Evolutionary conservation across 2,113 vertebrate species (phyloP), one percentile per base, ranked within the genome.

Genomic region (Jacana jacana): DNA sequence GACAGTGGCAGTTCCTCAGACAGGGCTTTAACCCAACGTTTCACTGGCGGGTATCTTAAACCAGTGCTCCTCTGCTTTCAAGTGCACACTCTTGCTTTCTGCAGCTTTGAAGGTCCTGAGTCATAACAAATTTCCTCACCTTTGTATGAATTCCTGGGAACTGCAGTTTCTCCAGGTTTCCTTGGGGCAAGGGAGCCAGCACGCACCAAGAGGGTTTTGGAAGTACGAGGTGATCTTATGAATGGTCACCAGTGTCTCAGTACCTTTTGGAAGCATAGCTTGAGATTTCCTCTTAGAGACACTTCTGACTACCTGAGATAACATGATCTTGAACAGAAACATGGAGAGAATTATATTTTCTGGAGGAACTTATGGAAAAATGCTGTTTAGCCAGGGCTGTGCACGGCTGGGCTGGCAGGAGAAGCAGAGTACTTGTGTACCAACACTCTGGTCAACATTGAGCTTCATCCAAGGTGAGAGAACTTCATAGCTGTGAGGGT

Each of bases 401-500:
- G 83, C 40, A 31, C 35, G 33, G 9, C 7, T 72, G 83, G 33
- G 72, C 17, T 79, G 75, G 55, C 46, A 75, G 69, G 33, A 85
- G 39, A 6, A 61, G 48, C 63, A 13, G 23, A 66, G 20, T 4
- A 17, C 33, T 57, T 4, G 0, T 4, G 24, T 13, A n/a, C 17
- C n/a, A 58, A 28, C 35, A 8, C 39, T 22, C 28, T 37, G 1
- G 0, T 46, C 77, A 42, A 25, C 6, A 49, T 31, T 72, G 33
- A 65, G 30, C 49, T 52, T 24, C 75, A 40, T 3, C 61, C 46
- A 28, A 3, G 27, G 20, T 24, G 61, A 92, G 46, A n/a, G 48
- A 69, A 87, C 8, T 0, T 42, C 0, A 0, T 33, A 60, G 18
- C 9, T 42, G 5, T 15, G 31, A 66, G 73, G 60, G 55, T 55